A percentile compares a stretch with the other conserved stretches of the same genome.
phyloP scores from a whole-genome alignment of 2,888 invertebrate species.

The Unio pictorum region DNA sequence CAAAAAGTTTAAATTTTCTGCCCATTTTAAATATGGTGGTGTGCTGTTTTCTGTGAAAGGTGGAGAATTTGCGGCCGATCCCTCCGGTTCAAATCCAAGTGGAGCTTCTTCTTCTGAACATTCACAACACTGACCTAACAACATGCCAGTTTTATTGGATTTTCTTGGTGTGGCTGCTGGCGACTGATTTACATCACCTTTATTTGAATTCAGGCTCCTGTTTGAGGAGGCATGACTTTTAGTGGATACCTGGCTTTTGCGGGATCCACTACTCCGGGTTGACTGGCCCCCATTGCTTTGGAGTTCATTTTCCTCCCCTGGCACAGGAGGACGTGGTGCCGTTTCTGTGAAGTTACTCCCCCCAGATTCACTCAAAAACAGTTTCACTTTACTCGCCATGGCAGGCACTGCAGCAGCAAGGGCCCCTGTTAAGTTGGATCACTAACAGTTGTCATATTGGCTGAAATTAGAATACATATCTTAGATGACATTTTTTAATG shows the following conservation, averaged over 20 bases:
- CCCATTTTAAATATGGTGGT: conserved; percentile 91
- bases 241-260: conserved; percentile 62
- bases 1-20: conserved; percentile 85
- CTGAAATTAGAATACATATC: too few relatives aligned
- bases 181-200: conserved; percentile 58
- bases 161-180: conserved; percentile 67
- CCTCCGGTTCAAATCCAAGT: conserved; percentile 77
- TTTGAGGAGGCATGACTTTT: conserved; percentile 43
- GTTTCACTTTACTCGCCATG: conserved; percentile 58
- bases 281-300: conserved; percentile 68
- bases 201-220: conserved; percentile 53
- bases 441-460: too few relatives aligned
- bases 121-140: conserved; percentile 15
- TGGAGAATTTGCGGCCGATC: conserved; percentile 73
- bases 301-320: conserved; percentile 70
- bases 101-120: conserved; percentile 70
- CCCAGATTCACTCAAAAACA: conserved; percentile 64
- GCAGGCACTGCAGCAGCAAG: conserved; percentile 9
- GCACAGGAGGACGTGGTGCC: conserved; percentile 68
- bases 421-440: too few relatives aligned
- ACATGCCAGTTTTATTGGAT: conserved; percentile 51
- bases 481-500: too few relatives aligned
- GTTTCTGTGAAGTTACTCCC: conserved; percentile 68
- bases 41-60: conserved; percentile 69
- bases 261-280: conserved; percentile 64